Base-by-base conservation (phyloP, 2,888 invertebrate genomes). In the Liopterus haemorrhoidalis region DNA sequence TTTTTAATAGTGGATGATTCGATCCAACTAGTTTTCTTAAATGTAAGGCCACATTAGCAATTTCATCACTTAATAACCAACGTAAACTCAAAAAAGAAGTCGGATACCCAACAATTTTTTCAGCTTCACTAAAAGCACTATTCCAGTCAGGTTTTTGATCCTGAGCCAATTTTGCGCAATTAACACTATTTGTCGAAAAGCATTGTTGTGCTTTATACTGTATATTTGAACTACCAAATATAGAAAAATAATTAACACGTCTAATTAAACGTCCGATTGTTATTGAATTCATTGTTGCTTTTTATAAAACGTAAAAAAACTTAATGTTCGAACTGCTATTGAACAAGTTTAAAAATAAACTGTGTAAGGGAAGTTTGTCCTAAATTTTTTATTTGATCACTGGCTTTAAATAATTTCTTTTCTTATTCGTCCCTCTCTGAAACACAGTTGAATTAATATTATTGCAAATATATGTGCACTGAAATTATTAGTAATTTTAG, bases 71-170 rank as follows among this genome's bases (percentile, higher is more conserved):
- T 22, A 95, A 70, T n/a, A 95, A 73, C 85, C 92, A 94, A 45
- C 93, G 76, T 14, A 95, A 71, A 62, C 88, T 93, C 41, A 94
- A 72, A 67, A 93, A 94, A 4, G 94, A 93, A 6, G 93, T 93
- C 5, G 94, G 92, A 70, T 95, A 94, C 2, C 94, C 94, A 24
- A 96, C 94, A 53, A 95, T 86, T 69, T 92, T 92, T 70, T 95
- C 95, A 9, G 94, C 95, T 65, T 94, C 92, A 53, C 89, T 89
- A 5, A 95, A 89, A 3, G 91, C 93, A 55, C 85, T 75, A 66
- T 88, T 91, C 92, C 92, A 94, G 62, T 90, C 88, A 18, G 86
- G 85, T 63, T 85, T 84, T 45, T 78, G 73, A 59, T 70, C 78
- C 32, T 73, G 74, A 65, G 58, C 57, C 39, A 59, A 49, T 51